phyloP scores from a whole-genome alignment of 92 coral and sea anemone species.

The Porites cylindrica region DNA sequence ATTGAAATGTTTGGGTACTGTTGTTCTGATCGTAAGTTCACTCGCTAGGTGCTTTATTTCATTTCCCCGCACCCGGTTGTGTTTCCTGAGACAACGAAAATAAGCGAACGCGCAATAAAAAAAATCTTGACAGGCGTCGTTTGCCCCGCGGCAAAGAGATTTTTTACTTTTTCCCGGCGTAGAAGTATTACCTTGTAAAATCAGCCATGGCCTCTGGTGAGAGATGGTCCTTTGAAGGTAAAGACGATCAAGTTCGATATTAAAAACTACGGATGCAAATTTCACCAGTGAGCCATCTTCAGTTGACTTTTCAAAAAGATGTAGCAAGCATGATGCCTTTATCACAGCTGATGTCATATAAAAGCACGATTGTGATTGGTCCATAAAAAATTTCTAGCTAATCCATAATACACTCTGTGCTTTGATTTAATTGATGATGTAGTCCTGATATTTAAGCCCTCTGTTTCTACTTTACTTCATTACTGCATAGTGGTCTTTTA shows the following conservation, averaged over 20 bases:
- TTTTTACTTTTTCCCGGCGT: neutral
- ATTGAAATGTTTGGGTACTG: neutral
- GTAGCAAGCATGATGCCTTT: neutral
- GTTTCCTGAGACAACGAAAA: constrained; percentile 32
- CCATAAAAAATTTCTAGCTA: neutral
- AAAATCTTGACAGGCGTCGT: neutral
- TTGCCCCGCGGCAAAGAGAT: neutral
- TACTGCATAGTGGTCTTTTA: neutral
- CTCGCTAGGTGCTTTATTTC: constrained; percentile 23
- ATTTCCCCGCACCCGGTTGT: constrained; percentile 15
- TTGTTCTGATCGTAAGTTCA: neutral
- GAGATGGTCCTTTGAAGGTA: constrained; percentile 1
- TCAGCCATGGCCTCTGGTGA: neutral
- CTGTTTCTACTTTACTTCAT: neutral
- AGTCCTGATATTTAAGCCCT: neutral
- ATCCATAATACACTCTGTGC: neutral
- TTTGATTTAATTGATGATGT: constrained; percentile 27
- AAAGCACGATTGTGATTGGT: constrained; percentile 13
- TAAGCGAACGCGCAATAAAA: neutral
- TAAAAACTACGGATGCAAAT: neutral
- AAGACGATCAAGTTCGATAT: neutral
- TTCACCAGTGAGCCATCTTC: constrained; percentile 1
- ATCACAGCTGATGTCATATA: constrained; percentile 3
- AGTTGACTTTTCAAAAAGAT: neutral
- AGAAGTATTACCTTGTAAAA: constrained; percentile 13